A percentile compares a stretch with the other conserved stretches of the same genome.
These are phyloP conservation scores for Agrotis exclamationis DNA, from an alignment of 2,888 invertebrate genomes.

Conservation along the genomic window DNA sequence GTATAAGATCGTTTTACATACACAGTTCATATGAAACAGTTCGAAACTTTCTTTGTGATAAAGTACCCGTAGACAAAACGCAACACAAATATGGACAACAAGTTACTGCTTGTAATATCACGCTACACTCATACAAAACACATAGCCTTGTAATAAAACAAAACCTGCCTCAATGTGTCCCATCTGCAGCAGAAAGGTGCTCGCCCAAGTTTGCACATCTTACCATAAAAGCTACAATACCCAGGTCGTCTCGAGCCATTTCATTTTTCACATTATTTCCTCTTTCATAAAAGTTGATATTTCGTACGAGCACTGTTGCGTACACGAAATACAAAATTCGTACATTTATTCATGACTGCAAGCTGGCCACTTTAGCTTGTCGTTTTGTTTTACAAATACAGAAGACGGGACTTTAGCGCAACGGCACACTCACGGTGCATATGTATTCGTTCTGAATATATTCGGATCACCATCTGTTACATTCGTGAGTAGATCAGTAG, in stretches of 20 bases:
- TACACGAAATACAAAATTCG: conserved; percentile 74
- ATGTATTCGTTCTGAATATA: conserved; percentile 59
- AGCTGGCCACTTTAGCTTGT: conserved; percentile 70
- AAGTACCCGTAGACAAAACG: background rate
- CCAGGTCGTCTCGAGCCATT: conserved; percentile 74
- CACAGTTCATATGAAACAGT: background rate
- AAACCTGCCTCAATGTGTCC: conserved; percentile 54
- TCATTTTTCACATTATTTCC: conserved; percentile 76
- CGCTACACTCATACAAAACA: conserved; percentile 23
- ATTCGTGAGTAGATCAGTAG: conserved; percentile 52
- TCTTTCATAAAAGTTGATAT: conserved; percentile 75
- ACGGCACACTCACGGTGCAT: conserved; percentile 54
- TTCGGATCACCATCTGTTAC: conserved; percentile 60
- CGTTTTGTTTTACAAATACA: conserved; percentile 74
- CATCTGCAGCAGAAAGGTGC: conserved; percentile 65
- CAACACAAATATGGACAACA: background rate
- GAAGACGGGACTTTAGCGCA: conserved; percentile 67
- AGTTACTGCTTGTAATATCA: conserved; percentile 29
- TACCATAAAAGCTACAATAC: conserved; percentile 62
- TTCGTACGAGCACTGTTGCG: conserved; percentile 72
- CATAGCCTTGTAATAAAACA: conserved; percentile 42
- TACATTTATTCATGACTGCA: conserved; percentile 77
- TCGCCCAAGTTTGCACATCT: conserved; percentile 55
- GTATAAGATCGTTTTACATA: background rate
- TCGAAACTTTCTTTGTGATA: background rate